phyloP scores from a whole-genome alignment of 2,113 vertebrate genomes.

The Callithrix jacchus region DNA sequence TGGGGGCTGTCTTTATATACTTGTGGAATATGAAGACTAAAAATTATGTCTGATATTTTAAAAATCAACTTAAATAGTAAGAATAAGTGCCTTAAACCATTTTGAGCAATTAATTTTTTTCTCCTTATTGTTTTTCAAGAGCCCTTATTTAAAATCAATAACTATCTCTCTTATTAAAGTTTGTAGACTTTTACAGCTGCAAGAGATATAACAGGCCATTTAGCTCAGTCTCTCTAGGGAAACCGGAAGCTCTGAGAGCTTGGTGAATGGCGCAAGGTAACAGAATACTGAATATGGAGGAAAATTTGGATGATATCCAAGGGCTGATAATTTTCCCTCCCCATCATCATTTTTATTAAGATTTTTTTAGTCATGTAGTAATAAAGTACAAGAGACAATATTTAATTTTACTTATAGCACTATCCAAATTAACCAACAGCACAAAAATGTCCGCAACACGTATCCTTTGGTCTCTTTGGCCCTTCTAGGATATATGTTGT shows the following conservation, averaged over 20 bases:
- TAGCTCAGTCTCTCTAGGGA: not conserved
- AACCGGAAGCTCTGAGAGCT: not conserved
- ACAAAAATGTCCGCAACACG: not conserved
- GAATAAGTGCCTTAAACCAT: not conserved
- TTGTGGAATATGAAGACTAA: not conserved
- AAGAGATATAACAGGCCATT: not conserved
- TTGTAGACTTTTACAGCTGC: not conserved
- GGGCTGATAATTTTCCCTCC: not conserved
- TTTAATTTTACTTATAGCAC: not conserved
- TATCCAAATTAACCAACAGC: not conserved
- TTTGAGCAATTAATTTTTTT: not conserved
- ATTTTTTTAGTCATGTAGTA: not conserved
- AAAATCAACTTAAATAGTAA: not conserved
- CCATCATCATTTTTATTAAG: not conserved
- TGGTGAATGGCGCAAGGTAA: not conserved
- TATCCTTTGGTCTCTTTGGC: not conserved
- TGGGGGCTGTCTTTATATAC: not conserved
- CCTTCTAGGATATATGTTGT: not conserved
- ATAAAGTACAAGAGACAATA: not conserved
- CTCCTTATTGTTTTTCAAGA: slow-evolving; percentile 3
- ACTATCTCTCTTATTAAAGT: not conserved
- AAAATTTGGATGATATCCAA: not conserved
- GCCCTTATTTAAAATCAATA: not conserved
- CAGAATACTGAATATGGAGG: not conserved
- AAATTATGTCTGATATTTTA: not conserved